Conservation (phyloP, 2,113 vertebrate species). For the Bothrops jararaca region DNA sequence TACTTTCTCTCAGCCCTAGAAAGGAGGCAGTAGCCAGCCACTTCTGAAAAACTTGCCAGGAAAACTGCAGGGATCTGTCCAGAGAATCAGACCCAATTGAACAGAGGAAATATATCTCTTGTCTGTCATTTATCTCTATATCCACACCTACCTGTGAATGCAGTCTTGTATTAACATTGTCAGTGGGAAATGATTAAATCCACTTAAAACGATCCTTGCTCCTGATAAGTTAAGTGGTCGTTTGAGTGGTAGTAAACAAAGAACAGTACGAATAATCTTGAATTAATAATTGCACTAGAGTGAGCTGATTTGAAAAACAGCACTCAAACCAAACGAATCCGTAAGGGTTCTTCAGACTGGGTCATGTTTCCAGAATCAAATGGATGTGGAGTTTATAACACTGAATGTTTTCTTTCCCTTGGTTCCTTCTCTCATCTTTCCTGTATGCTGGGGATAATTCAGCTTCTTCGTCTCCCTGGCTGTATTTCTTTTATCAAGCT, state of each 20-base stretch:
- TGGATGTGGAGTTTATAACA: constrained; percentile 28
- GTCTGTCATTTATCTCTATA: too few species aligned
- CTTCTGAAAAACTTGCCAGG: not conserved
- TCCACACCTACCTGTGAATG: not conserved
- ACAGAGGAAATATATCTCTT: not conserved
- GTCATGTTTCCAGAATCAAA: not conserved
- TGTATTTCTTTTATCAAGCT: not conserved
- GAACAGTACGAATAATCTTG: not conserved
- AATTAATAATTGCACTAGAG: constrained; percentile 2
- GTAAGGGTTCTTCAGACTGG: constrained; percentile 9
- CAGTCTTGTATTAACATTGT: not conserved
- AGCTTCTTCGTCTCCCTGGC: not conserved
- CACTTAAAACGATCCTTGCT: not conserved
- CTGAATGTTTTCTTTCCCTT: not conserved
- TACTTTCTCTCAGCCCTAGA: not conserved
- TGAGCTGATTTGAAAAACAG: not conserved
- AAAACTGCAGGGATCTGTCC: not conserved
- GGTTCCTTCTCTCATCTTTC: constrained; percentile 15
- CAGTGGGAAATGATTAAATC: not conserved
- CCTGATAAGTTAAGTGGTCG: not conserved
- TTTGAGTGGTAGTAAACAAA: not conserved
- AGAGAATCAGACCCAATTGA: not conserved
- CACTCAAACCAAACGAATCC: not conserved
- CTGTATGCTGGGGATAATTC: not conserved
- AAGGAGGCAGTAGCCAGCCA: not conserved